Evolutionary conservation across 2,113 vertebrate species (phyloP).

Genomic region (Oxyura jamaicensis): DNA sequence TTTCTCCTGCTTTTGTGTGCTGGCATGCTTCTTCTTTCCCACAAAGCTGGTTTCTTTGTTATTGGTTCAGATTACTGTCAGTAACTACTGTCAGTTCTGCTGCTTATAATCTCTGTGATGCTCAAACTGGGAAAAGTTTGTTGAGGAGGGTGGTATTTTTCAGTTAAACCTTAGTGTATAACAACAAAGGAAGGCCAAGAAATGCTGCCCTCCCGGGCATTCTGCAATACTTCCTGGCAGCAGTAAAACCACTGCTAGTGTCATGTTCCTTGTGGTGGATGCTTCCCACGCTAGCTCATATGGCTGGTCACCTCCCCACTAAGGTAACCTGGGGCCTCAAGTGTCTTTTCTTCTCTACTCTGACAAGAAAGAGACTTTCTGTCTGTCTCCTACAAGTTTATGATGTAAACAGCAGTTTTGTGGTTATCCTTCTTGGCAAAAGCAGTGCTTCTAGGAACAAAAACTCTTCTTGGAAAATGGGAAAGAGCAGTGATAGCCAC

Average conservation of each 20-base stretch:
- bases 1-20: neutral
- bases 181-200: neutral
- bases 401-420: conserved; percentile 51
- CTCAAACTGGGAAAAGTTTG: neutral
- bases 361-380: conserved; percentile 39
- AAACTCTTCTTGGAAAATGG: conserved; percentile 49
- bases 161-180: neutral
- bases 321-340: neutral
- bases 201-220: neutral
- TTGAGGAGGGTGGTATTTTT: neutral
- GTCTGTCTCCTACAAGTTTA: conserved; percentile 48
- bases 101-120: neutral
- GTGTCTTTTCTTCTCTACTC: neutral
- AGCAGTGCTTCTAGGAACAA: conserved; percentile 45
- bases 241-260: conserved; percentile 15
- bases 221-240: conserved; percentile 46
- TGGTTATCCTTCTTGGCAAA: conserved; percentile 74
- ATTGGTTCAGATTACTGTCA: neutral
- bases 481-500: conserved; percentile 31
- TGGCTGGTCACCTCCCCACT: neutral
- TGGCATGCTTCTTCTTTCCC: neutral
- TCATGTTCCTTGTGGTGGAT: conserved; percentile 20
- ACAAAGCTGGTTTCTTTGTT: neutral
- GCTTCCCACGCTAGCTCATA: neutral
- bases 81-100: neutral